Evolutionary conservation across 92 coral and sea anemone species (phyloP), one percentile per base, ranked within the genome.

Genomic region (Parazoanthus swiftii): DNA sequence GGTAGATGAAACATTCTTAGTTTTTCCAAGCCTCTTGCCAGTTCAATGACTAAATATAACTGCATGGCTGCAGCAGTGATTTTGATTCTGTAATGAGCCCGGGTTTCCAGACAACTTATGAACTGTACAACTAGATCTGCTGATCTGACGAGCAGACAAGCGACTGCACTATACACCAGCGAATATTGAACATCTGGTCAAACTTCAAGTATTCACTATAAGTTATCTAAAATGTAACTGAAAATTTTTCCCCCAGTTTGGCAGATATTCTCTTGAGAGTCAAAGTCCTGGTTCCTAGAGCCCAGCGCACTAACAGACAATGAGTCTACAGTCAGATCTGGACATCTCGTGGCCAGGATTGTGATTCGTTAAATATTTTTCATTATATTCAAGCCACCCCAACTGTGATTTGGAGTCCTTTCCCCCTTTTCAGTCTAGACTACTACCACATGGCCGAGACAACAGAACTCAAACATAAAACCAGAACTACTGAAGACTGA

Each of bases 401-500:
- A 0, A 63, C 5, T 25, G 6, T 39, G 5, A 8, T 76, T 39
- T 76, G 11, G 7, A 44, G 54, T 5, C 13, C n/a, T 76, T 39
- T 76, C 54, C 80, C 33, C 80, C 20, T 76, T 36, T 76, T 72
- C 42, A 11, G 76, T 26, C 37, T 63, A 20, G 70, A 63, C 38
- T 15, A 38, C 79, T 76, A 76, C 39, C 39, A 76, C 21, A 42
- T 36, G 80, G 80, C 80, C 16, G 16, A 76, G 77, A 39, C 26
- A 76, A 76, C 80, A 76, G 54, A 76, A 76, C 46, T 44, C 54
- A 18, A 76, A 37, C 80, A 35, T 39, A 7, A 76, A 76, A 23
- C 20, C 25, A 44, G 54, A 37, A 36, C 13, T 76, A 16, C 13
- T 38, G 46, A 18, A 75, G 48, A 29, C 33, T 29, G 33, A 37